Evolutionary conservation across 1,140 invertebrate genomes (phyloP).

Genomic region (Zophobas morio): DNA sequence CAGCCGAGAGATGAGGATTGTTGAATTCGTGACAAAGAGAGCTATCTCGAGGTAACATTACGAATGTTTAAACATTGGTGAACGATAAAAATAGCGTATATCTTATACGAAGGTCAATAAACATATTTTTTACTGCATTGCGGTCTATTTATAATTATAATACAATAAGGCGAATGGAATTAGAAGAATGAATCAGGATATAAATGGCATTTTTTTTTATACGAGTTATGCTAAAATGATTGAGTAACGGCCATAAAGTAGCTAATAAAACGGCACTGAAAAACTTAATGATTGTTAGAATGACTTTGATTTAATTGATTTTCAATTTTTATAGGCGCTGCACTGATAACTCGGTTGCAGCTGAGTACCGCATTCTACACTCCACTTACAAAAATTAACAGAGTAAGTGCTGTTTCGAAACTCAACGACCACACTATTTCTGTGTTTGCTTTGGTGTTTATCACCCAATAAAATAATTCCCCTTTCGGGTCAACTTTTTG

Average conservation of each 20-base stretch:
- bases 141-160: conserved; percentile 23
- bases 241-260: conserved; percentile 22
- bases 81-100: conserved; percentile 24
- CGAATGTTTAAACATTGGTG: conserved; percentile 30
- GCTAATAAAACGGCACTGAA: not conserved
- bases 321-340: not conserved
- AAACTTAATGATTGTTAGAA: conserved; percentile 8
- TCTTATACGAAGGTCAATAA: conserved; percentile 24
- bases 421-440: too few species aligned
- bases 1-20: not conserved
- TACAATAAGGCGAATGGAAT: conserved; percentile 33
- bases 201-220: conserved; percentile 19
- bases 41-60: not conserved
- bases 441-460: too few species aligned
- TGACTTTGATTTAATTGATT: conserved; percentile 7
- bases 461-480: too few species aligned
- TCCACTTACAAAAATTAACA: too few species aligned
- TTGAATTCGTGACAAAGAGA: not conserved
- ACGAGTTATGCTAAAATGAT: conserved; percentile 31
- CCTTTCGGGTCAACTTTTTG: too few species aligned
- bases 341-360: not conserved
- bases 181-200: conserved; percentile 40
- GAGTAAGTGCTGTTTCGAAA: too few species aligned
- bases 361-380: not conserved
- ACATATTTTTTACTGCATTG: conserved; percentile 42